Evolutionary conservation across 2,888 invertebrate species (phyloP).

Genomic region (Antheraea assamensis): DNA sequence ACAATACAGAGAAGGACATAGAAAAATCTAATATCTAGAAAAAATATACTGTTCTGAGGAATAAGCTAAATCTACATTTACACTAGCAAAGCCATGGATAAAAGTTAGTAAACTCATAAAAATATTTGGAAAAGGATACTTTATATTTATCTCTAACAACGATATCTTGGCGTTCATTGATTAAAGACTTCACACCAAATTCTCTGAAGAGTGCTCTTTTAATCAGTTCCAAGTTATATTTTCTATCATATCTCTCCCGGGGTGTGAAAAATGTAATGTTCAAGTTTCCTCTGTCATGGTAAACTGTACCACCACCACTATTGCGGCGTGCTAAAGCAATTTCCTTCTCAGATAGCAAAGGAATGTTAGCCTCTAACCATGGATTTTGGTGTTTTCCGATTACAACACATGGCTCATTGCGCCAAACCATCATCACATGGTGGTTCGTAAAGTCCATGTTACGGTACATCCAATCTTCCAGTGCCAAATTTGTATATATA

Average conservation of each 20-base stretch:
- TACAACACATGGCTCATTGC: conserved; percentile 96
- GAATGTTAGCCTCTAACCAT: conserved; percentile 94
- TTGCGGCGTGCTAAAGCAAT: conserved; percentile 93
- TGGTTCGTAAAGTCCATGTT: conserved; percentile 92
- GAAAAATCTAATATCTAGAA: no score
- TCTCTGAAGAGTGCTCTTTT: conserved; percentile 90
- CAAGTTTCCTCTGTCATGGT: conserved; percentile 96
- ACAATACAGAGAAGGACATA: no score
- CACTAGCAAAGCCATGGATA: no score
- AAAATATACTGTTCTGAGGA: no score
- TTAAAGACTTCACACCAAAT: conserved; percentile 89
- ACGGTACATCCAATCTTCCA: conserved; percentile 98
- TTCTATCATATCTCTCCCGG: conserved; percentile 91
- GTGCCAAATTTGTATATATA: conserved; percentile 95
- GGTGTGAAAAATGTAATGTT: conserved; percentile 96
- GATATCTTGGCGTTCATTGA: conserved; percentile 94
- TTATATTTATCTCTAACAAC: conserved; percentile 89
- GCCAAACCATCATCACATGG: conserved; percentile 95
- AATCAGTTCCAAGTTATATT: conserved; percentile 93
- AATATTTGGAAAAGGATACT: conserved; percentile 79
- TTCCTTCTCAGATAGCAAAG: conserved; percentile 83
- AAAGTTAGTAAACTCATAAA: no score
- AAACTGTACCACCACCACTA: conserved; percentile 98
- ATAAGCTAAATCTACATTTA: no score
- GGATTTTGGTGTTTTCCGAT: conserved; percentile 98